Conservation (phyloP, 2,797 vertebrate species). For the Dipus sagitta region DNA sequence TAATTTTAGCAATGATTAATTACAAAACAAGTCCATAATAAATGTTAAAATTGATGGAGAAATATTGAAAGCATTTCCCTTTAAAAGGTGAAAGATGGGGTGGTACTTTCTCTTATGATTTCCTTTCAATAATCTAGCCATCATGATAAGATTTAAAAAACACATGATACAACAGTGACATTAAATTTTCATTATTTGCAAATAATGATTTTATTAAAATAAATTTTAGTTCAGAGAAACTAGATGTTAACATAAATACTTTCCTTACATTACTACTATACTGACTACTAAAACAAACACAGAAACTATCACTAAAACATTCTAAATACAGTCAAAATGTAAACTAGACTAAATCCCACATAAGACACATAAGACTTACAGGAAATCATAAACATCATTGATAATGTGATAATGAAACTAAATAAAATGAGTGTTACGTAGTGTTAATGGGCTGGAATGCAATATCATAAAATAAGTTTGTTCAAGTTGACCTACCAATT, state of each 20-base stretch:
- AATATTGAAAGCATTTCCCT: background rate
- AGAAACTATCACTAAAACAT: background rate
- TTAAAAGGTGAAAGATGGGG: background rate
- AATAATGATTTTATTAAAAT: background rate
- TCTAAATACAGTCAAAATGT: background rate
- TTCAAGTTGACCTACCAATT: background rate
- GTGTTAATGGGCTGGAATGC: background rate
- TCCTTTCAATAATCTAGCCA: background rate
- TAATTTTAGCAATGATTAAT: background rate
- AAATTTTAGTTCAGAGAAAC: background rate
- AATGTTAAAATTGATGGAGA: background rate
- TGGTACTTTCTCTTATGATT: background rate
- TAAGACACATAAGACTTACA: background rate
- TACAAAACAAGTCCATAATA: background rate
- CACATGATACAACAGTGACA: background rate
- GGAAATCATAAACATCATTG: constrained; percentile 21
- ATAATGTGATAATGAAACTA: background rate
- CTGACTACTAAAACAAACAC: background rate
- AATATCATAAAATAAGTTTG: background rate
- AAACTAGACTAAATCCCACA: background rate
- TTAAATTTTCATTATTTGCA: background rate
- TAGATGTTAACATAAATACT: background rate
- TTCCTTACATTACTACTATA: background rate
- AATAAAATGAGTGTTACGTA: background rate
- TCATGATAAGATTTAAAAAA: background rate